phyloP scores from a whole-genome alignment of 2,888 invertebrate species.

The Netelia virgata region DNA sequence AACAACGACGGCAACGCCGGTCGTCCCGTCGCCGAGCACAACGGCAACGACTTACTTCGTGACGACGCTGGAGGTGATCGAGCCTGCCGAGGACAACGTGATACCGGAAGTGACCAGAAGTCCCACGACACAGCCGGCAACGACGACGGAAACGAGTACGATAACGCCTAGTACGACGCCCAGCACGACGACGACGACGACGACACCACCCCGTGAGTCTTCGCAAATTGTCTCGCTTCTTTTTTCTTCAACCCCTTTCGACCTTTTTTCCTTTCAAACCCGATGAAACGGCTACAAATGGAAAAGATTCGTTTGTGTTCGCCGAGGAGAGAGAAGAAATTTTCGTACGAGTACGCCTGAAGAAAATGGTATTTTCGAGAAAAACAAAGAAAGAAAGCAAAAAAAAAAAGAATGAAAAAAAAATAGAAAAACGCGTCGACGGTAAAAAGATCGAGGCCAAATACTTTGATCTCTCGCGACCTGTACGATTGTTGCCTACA shows the following conservation, averaged over 20 bases:
- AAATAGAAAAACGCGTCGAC: constrained; percentile 7
- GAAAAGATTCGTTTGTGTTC: constrained; percentile 12
- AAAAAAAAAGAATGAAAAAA: not conserved
- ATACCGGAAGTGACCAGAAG: constrained; percentile 81
- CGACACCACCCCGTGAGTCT: constrained; percentile 85
- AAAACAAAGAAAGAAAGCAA: not conserved
- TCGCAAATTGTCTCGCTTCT: constrained; percentile 11
- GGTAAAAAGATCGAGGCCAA: constrained; percentile 15
- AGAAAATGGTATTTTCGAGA: not conserved
- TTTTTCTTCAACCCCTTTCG: not conserved
- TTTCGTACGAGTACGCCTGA: too few species aligned
- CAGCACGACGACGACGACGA: constrained; percentile 83
- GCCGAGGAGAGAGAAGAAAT: not conserved
- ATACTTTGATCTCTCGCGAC: constrained; percentile 52
- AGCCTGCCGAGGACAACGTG: constrained; percentile 80
- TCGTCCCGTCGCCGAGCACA: constrained; percentile 85
- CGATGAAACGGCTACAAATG: not conserved
- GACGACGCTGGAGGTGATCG: constrained; percentile 75
- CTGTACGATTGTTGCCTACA: not conserved
- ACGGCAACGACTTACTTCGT: constrained; percentile 84
- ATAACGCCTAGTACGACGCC: constrained; percentile 79
- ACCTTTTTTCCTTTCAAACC: not conserved
- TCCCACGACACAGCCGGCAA: constrained; percentile 77
- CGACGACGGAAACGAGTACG: constrained; percentile 82
- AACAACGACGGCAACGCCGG: constrained; percentile 85